Evolutionary conservation across 2,797 vertebrate genomes (phyloP), one percentile per base, ranked within the genome.

Genomic region (Threskiornis aethiopicus): DNA sequence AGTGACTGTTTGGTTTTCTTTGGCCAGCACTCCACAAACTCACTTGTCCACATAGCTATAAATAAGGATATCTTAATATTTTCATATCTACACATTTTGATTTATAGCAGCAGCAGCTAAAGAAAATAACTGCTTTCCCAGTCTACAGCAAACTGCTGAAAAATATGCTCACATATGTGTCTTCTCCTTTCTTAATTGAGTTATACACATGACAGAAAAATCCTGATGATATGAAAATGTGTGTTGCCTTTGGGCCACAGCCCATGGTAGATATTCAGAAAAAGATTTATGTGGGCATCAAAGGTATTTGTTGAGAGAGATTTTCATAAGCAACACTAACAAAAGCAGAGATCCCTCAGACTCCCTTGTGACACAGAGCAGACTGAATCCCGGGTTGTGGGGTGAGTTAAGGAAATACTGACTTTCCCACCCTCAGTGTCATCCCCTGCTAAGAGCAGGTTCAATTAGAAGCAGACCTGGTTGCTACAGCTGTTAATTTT

Each of bases 31-130:
- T 91, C 72, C 22, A 64, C 72, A 73, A 86, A 85, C 78, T 70
- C 49, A 35, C 42, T 89, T 82, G 76, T 59, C 93, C 87, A 82
- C 28, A 33, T 64, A 61, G 57, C 87, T 88, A 86, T 94, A 88
- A 94, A 88, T 70, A 87, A 70, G 12, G 14, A 57, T 88, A 91
- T 55, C 37, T 93, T 90, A 90, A 52, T 94, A 70, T 96, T 96
- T 95, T 96, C 49, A 15, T 93, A 89, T 85, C 64, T 86, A 15
- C 76, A 31, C 41, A 20, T 81, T 91, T 84, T 91, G 85, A 93
- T 95, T 94, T 91, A 88, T 90, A 90, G 91, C 64, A 78, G 91
- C 84, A 80, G 73, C 83, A 86, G 49, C 62, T 96, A 79, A 93
- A 81, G 90, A 93, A 96, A 94, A 90, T 42, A 94, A 69, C 37